Conservation (phyloP, 23 tunicate genomes). For the Trididemnum clinides region DNA sequence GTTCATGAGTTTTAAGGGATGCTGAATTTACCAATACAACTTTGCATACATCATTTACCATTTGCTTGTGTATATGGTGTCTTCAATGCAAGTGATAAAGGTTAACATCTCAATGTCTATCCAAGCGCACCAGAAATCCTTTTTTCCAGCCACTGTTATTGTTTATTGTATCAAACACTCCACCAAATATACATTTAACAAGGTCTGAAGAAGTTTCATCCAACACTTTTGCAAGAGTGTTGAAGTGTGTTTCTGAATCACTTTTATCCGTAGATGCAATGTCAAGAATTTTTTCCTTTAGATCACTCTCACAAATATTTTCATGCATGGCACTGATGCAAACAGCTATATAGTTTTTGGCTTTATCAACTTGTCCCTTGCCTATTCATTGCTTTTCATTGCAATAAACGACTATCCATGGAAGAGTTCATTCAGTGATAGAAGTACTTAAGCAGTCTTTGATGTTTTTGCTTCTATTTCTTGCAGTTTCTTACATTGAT, state of each 20-base stretch:
- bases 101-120: background rate
- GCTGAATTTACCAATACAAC: no score
- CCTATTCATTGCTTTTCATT: background rate
- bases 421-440: background rate
- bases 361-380: background rate
- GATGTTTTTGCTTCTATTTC: no score
- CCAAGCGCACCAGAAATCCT: background rate
- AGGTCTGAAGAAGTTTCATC: background rate
- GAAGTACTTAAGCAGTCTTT: background rate
- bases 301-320: background rate
- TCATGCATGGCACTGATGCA: background rate
- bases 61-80: background rate
- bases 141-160: background rate
- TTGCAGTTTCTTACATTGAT: no score
- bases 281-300: background rate
- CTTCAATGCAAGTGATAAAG: no score
- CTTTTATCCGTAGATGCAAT: background rate
- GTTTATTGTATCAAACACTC: background rate
- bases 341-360: background rate
- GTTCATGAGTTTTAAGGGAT: no score
- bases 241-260: background rate
- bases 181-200: no score
- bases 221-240: background rate
- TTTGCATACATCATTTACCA: background rate
- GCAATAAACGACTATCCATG: background rate